Percentiles rank a stretch among this genome's conserved stretches.
Evolutionary conservation across 1,140 invertebrate genomes (phyloP).

Genomic region (Zaprionus kolodkinae): DNA sequence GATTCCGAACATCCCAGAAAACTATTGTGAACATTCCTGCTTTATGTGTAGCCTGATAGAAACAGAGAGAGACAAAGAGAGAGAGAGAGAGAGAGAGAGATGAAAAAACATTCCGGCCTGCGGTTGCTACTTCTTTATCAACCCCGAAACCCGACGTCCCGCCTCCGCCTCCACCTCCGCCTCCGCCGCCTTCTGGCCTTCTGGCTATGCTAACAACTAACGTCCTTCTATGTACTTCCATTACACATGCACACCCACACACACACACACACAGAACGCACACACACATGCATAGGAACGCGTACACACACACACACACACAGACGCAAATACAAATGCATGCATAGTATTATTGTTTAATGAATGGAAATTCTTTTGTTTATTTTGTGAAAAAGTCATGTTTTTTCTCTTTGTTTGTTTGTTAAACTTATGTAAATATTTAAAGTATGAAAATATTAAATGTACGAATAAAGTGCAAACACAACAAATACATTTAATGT

Average conservation of each 20-base stretch:
- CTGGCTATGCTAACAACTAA: slow-evolving; percentile 53
- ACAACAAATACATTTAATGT: slow-evolving; percentile 83
- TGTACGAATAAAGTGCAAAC: slow-evolving; percentile 82
- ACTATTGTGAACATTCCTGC: slow-evolving; percentile 63
- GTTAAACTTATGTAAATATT: slow-evolving; percentile 83
- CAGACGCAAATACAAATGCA: slow-evolving; percentile 64
- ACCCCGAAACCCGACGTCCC: slow-evolving; percentile 11
- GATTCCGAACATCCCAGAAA: slow-evolving; percentile 12
- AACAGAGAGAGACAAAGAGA: slow-evolving; percentile 39
- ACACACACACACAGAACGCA: slow-evolving; percentile 15
- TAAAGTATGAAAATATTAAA: slow-evolving; percentile 83
- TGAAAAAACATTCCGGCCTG: slow-evolving; percentile 75
- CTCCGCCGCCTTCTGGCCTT: slow-evolving; percentile 7
- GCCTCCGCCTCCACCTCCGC: slow-evolving; percentile 7
- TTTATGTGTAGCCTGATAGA: slow-evolving; percentile 51
- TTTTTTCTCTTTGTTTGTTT: slow-evolving; percentile 82
- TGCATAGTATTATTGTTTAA: slow-evolving; percentile 83
- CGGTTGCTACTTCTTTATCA: slow-evolving; percentile 60
- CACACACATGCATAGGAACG: not conserved
- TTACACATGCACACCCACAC: slow-evolving; percentile 27
- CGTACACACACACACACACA: slow-evolving; percentile 44
- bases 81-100: slow-evolving; percentile 49
- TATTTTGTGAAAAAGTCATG: slow-evolving; percentile 82
- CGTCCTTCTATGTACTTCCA: slow-evolving; percentile 77
- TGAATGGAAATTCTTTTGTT: slow-evolving; percentile 81